A percentile compares a stretch with the other conserved stretches of the same genome.
These are phyloP conservation scores for Euphydryas editha DNA, from an alignment of 2,888 invertebrate genomes.

Conservation along the genomic window DNA sequence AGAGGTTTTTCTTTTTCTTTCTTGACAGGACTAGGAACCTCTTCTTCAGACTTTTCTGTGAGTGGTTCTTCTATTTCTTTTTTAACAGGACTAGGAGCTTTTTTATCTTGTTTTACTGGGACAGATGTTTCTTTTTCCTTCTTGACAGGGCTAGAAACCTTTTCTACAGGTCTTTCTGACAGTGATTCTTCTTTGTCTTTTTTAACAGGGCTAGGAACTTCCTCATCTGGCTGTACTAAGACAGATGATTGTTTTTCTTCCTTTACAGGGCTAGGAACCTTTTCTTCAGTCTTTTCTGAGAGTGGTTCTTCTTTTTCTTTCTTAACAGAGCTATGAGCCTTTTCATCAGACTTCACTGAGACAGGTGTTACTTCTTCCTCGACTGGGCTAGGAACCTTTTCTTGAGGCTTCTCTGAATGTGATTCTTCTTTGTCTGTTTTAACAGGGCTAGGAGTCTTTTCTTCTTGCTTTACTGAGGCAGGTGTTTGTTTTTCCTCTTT, in stretches of 20 bases:
- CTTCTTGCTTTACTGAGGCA: constrained; percentile 11
- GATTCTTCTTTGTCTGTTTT: constrained; percentile 23
- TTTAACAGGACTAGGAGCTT: constrained; percentile 25
- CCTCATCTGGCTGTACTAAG: not conserved
- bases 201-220: not conserved
- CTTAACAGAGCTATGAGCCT: constrained; percentile 10
- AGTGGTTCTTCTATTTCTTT: constrained; percentile 3
- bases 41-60: constrained; percentile 4
- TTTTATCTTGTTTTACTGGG: constrained; percentile 22
- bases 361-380: constrained; percentile 3
- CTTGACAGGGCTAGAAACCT: constrained; percentile 22
- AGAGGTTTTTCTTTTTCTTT: not conserved
- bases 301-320: not conserved
- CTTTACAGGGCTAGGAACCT: not conserved
- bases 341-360: constrained; percentile 20
- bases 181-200: constrained; percentile 9
- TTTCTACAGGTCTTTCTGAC: constrained; percentile 13
- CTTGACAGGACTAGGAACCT: constrained; percentile 24
- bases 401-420: constrained; percentile 15
- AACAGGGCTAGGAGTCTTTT: constrained; percentile 8
- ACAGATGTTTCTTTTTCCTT: not conserved
- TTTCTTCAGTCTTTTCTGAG: not conserved
- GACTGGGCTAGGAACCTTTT: not conserved
- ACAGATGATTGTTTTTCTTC: not conserved
- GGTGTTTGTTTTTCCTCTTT: constrained; percentile 15